Evolutionary conservation across 1,140 invertebrate species (phyloP), one percentile per base, ranked within the genome.

Genomic region (Drosophila kepulauana): DNA sequence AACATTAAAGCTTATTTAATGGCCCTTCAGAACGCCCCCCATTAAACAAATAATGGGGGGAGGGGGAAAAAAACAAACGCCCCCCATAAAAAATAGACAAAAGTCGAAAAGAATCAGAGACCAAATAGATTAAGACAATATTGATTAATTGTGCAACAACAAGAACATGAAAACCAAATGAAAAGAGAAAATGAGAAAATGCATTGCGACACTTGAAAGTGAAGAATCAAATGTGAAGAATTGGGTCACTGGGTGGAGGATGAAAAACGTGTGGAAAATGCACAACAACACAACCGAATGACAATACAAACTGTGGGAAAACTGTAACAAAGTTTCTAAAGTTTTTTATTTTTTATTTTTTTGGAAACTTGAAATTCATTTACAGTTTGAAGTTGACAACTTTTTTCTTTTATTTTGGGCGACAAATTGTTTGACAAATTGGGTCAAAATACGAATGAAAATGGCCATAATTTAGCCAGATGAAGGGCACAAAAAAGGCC

Each of bases 111-210:
- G 61, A 48, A 76, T 74, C 61, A 35, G 46, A 48, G 20, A 49
- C 16, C 30, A 51, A 78, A 73, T 68, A 64, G 52, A 72, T 86
- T 63, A 68, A 62, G 69, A 65, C 68, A 82, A 80, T 82, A 87
- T 87, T 87, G 84, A 87, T 87, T 69, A 79, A 82, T 87, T 87
- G 73, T 67, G 74, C 58, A 70, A 79, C 57, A 48, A 25, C 41
- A 58, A 56, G 30, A 16, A 59, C 11, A 38, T 10, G 41, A 13
- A 43, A 58, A 71, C 28, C 20, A 13, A 70, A 46, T 43, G 52
- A 61, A 59, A 28, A 49, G n/a, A 65, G 51, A 85, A 64, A 69
- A 35, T 41, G n/a, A 67, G 20, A 85, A 65, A 79, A 62, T 46
- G 30, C 74, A 82, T 84, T 79, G 64, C 81, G 64, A 74, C 69